Percentiles rank a stretch among this genome's conserved stretches.
Conservation (phyloP, 2,888 invertebrate genomes). For the Marronus borbonicus region DNA sequence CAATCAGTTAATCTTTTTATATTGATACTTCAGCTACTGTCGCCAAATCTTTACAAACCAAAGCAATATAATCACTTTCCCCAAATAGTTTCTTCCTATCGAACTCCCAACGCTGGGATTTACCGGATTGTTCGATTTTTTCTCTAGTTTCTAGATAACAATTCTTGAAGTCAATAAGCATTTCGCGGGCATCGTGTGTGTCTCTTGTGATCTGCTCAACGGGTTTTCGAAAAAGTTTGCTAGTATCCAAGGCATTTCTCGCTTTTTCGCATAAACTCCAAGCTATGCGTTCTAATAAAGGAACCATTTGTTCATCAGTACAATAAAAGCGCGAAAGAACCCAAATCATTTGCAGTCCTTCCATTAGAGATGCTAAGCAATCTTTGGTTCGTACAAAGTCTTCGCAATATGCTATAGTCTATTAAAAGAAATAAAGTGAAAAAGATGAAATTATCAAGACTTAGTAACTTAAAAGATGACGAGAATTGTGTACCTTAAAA, state of each 20-base stretch:
- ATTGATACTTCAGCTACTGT: slow-evolving; percentile 79
- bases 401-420: slow-evolving; percentile 69
- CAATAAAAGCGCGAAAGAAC: slow-evolving; percentile 90
- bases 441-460: neutral
- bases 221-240: slow-evolving; percentile 78
- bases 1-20: neutral
- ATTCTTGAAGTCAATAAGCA: slow-evolving; percentile 83
- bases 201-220: slow-evolving; percentile 62
- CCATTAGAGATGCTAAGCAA: slow-evolving; percentile 84
- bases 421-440: slow-evolving; percentile 52
- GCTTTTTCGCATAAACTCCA: slow-evolving; percentile 87
- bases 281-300: slow-evolving; percentile 86
- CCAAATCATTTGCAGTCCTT: slow-evolving; percentile 92
- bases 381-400: slow-evolving; percentile 82
- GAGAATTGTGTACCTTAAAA: slow-evolving; percentile 73
- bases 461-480: neutral
- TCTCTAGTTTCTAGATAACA: slow-evolving; percentile 84
- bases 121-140: slow-evolving; percentile 89
- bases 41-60: slow-evolving; percentile 85
- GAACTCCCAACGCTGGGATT: slow-evolving; percentile 93
- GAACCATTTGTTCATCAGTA: slow-evolving; percentile 88
- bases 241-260: slow-evolving; percentile 79
- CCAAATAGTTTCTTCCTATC: slow-evolving; percentile 86
- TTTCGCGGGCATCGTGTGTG: slow-evolving; percentile 74
- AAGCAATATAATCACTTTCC: slow-evolving; percentile 87